phyloP scores from a whole-genome alignment of 2,888 invertebrate species.

The Agonopterix alstromeriana region DNA sequence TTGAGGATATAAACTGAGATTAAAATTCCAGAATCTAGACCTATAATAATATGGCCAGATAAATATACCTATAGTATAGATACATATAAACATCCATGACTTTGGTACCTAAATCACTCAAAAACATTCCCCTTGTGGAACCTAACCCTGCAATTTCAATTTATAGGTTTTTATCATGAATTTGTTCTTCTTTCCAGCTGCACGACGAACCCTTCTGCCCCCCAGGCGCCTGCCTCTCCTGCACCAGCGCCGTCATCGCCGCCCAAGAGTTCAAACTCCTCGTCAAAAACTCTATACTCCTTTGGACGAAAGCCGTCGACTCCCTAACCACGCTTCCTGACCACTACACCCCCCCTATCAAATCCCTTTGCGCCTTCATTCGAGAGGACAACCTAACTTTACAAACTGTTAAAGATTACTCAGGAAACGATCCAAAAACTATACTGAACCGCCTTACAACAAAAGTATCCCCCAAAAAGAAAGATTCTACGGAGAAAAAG shows the following conservation, averaged over 20 bases:
- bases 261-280: conserved; percentile 50
- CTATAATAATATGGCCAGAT: no score
- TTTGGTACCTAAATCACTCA: no score
- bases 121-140: no score
- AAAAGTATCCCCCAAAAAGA: conserved; percentile 21
- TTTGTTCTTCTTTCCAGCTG: conserved; percentile 39
- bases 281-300: conserved; percentile 36
- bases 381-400: conserved; percentile 35
- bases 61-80: no score
- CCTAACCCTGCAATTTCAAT: no score
- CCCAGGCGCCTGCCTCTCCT: conserved; percentile 41
- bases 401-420: conserved; percentile 39
- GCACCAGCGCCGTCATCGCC: conserved; percentile 42
- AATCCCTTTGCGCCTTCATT: conserved; percentile 46
- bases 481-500: conserved; percentile 23
- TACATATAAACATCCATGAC: no score
- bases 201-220: conserved; percentile 44
- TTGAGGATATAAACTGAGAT: no score
- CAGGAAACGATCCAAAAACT: conserved; percentile 30
- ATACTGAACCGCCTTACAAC: conserved; percentile 35
- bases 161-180: no score
- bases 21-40: no score
- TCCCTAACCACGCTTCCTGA: conserved; percentile 26
- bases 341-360: conserved; percentile 14
- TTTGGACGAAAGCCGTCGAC: conserved; percentile 42